phyloP scores from a whole-genome alignment of 2,797 vertebrate genomes.

The Otolemur crassicaudatus region DNA sequence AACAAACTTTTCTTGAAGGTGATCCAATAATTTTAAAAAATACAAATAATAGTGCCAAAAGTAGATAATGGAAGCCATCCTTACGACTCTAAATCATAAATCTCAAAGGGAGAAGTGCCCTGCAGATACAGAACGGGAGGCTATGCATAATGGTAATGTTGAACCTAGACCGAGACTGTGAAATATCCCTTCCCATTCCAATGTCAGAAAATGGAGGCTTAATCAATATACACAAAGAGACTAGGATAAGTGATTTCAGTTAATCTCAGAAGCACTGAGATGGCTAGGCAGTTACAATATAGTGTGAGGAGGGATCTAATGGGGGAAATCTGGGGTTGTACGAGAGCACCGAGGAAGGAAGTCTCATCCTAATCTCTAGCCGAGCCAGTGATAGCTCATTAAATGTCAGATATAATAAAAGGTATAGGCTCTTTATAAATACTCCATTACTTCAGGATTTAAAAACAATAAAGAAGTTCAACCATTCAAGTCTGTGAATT shows the following conservation, averaged over 20 bases:
- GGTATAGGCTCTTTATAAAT: conserved; percentile 8
- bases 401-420: not conserved
- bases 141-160: accelerated
- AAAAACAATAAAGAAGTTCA: conserved; percentile 26
- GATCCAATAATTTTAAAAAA: conserved; percentile 22
- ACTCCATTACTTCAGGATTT: conserved; percentile 11
- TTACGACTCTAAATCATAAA: not conserved
- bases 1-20: not conserved
- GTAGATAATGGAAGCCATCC: not conserved
- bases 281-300: no score
- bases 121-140: not conserved
- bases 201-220: not conserved
- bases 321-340: no score
- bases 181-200: not conserved
- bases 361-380: not conserved
- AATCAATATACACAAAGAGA: not conserved
- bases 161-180: accelerated
- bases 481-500: not conserved
- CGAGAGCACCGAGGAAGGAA: no score
- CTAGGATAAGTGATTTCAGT: not conserved
- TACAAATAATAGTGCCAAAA: not conserved
- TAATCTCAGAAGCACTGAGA: not conserved
- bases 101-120: not conserved
- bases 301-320: no score
- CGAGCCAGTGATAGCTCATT: not conserved